Conservation (phyloP, 1,140 invertebrate species). For the Caenorhabditis inopinata region DNA sequence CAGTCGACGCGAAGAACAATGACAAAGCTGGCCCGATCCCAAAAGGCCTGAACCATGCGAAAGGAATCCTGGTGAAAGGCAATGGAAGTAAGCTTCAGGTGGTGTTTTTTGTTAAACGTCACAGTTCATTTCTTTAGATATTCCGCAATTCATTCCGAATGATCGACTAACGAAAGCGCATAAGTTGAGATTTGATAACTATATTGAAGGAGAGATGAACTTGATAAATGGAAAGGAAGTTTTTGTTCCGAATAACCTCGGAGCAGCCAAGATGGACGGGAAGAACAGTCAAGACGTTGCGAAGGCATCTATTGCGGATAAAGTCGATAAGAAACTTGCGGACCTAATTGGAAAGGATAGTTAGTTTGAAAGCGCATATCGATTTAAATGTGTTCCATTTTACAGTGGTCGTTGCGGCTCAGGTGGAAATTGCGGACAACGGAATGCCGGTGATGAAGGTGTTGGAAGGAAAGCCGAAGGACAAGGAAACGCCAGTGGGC, state of each 20-base stretch:
- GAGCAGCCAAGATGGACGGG: conserved; percentile 13
- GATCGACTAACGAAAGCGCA: not conserved
- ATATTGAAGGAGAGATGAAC: not conserved
- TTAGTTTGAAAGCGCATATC: not conserved
- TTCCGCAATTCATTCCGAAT: conserved; percentile 8
- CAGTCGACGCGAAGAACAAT: conserved; percentile 3
- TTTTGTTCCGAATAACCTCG: not conserved
- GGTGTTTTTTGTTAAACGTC: not conserved
- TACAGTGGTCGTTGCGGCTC: not conserved
- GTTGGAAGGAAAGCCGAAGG: not conserved
- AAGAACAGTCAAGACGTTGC: not conserved
- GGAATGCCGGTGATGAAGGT: conserved; percentile 1
- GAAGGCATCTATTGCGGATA: not conserved
- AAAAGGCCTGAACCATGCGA: not conserved
- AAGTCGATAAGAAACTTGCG: not conserved
- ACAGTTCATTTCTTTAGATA: not conserved
- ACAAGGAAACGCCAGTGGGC: not conserved
- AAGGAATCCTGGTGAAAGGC: not conserved
- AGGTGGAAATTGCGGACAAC: not conserved
- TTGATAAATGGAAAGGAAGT: not conserved
- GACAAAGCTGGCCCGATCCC: not conserved
- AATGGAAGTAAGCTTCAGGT: not conserved
- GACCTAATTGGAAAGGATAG: not conserved
- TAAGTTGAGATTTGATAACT: not conserved
- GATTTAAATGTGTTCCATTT: not conserved